Conservation (phyloP, 2,888 invertebrate genomes). For the Calephelis perditalis region DNA sequence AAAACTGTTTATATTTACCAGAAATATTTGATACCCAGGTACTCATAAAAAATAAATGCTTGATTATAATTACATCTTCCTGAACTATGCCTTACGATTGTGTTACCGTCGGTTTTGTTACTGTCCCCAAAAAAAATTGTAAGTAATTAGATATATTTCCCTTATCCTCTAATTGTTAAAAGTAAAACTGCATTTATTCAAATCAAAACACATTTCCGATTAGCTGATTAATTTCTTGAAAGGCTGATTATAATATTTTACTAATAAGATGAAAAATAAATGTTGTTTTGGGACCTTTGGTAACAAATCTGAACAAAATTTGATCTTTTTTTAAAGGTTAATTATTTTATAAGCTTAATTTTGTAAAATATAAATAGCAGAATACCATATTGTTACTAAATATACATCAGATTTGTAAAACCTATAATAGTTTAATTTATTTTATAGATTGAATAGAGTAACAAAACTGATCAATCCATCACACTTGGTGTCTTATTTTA, state of each 20-base stretch:
- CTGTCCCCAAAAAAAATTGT: conserved; percentile 6
- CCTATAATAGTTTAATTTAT: too few relatives aligned
- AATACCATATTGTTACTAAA: too few relatives aligned
- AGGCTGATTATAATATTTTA: conserved; percentile 1
- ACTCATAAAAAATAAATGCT: not conserved
- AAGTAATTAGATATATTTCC: conserved; percentile 1
- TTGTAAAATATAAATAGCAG: too few relatives aligned
- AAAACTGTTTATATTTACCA: not conserved
- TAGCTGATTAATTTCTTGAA: conserved; percentile 5
- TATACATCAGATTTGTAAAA: too few relatives aligned
- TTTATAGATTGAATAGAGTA: too few relatives aligned
- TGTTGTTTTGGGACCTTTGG: too few relatives aligned
- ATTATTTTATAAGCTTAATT: too few relatives aligned
- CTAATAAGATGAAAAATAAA: not conserved
- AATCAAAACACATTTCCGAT: not conserved
- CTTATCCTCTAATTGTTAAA: conserved; percentile 2
- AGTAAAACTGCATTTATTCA: conserved; percentile 4
- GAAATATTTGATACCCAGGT: conserved; percentile 3
- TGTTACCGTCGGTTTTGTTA: conserved; percentile 2
- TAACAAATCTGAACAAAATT: too few relatives aligned
- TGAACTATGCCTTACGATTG: conserved; percentile 4
- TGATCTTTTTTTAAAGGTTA: too few relatives aligned
- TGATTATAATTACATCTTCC: not conserved
- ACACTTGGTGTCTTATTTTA: too few relatives aligned
- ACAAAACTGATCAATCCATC: too few relatives aligned